Evolutionary conservation across 2,797 vertebrate genomes (phyloP).

Genomic region (Brachymystax lenok): DNA sequence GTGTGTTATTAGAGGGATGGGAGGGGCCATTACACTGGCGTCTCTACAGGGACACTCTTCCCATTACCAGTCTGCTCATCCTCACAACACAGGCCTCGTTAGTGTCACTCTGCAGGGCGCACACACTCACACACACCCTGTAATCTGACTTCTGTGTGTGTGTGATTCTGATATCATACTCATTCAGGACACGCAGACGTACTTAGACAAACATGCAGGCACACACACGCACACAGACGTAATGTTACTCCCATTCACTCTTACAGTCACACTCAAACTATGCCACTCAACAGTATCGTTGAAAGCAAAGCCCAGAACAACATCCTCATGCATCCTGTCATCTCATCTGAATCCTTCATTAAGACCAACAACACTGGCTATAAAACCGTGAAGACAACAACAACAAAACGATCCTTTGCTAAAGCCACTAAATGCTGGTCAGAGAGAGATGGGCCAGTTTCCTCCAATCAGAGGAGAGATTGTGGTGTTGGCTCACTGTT

Average conservation of each 20-base stretch:
- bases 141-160: neutral
- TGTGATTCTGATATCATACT: neutral
- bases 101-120: conserved; percentile 25
- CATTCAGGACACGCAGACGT: neutral
- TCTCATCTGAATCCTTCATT: conserved; percentile 49
- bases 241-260: conserved; percentile 14
- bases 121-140: too few species aligned
- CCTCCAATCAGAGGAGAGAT: too few species aligned
- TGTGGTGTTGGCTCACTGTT: too few species aligned
- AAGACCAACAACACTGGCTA: conserved; percentile 42
- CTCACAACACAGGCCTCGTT: conserved; percentile 25
- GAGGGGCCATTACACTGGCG: conserved; percentile 45
- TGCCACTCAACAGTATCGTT: conserved; percentile 33
- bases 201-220: neutral
- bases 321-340: neutral
- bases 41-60: conserved; percentile 31
- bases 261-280: conserved; percentile 24
- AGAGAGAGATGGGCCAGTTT: too few species aligned
- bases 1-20: conserved; percentile 36
- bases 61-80: conserved; percentile 28
- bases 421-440: too few species aligned
- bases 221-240: neutral
- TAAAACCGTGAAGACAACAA: conserved; percentile 43
- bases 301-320: conserved; percentile 45
- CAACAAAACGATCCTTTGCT: conserved; percentile 15